Evolutionary conservation across 23 tunicate genomes (phyloP).

Genomic region (Corella eumyota): DNA sequence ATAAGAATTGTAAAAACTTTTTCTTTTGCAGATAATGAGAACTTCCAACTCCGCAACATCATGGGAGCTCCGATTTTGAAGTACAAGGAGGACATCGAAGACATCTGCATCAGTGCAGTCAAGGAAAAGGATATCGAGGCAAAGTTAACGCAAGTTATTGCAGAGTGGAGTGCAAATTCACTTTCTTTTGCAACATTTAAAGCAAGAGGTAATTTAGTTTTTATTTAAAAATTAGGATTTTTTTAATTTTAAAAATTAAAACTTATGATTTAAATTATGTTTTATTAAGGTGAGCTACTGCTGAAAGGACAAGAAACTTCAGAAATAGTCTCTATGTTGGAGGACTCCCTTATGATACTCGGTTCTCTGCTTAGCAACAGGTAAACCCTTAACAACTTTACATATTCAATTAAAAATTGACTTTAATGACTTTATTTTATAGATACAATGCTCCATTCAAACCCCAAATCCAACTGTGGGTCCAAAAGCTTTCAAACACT

Average conservation of each 20-base stretch:
- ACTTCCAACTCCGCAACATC: slow-evolving; percentile 87
- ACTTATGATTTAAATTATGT: not conserved
- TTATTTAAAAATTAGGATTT: not conserved
- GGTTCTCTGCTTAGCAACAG: slow-evolving; percentile 92
- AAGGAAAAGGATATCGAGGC: slow-evolving; percentile 99
- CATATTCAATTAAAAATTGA: not conserved
- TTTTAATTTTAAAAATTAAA: not conserved
- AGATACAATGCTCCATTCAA: slow-evolving; percentile 98
- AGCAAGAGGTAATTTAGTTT: slow-evolving; percentile 50
- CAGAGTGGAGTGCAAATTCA: slow-evolving; percentile 88
- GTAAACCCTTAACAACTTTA: slow-evolving; percentile 4
- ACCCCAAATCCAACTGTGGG: slow-evolving; percentile 86
- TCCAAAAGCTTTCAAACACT: slow-evolving; percentile 90
- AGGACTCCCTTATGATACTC: slow-evolving; percentile 93
- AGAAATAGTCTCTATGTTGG: slow-evolving; percentile 76
- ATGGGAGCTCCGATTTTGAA: slow-evolving; percentile 95
- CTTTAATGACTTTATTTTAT: not conserved
- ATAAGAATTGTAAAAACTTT: not conserved
- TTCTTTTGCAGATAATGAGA: slow-evolving; percentile 68
- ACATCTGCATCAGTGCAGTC: slow-evolving; percentile 98
- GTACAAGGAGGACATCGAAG: slow-evolving; percentile 97
- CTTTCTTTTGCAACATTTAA: slow-evolving; percentile 81
- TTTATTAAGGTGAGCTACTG: slow-evolving; percentile 51
- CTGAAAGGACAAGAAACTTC: slow-evolving; percentile 96
- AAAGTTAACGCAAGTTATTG: slow-evolving; percentile 72